Evolutionary conservation across 1,140 invertebrate genomes (phyloP).

Genomic region (Potamilus streckersoni): DNA sequence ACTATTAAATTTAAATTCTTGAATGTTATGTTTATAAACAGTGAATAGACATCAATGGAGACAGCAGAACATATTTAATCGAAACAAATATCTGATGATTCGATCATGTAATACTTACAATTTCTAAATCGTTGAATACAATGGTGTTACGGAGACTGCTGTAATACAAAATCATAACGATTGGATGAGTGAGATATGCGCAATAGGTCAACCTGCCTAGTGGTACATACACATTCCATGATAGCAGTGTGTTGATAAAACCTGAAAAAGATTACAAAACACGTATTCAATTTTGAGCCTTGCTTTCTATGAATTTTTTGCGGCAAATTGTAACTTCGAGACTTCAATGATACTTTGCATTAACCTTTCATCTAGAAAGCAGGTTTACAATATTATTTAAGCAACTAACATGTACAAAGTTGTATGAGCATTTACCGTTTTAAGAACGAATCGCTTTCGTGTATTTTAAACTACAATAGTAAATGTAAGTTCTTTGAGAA

Average conservation of each 20-base stretch:
- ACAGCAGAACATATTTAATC: too few species aligned
- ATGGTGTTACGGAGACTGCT: slow-evolving; percentile 1
- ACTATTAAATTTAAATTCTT: too few species aligned
- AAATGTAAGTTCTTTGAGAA: too few species aligned
- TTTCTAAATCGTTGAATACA: slow-evolving; percentile 11
- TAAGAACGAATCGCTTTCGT: too few species aligned
- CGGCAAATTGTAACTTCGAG: background rate
- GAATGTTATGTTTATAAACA: too few species aligned
- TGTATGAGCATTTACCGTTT: too few species aligned
- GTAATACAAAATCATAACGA: slow-evolving; percentile 52
- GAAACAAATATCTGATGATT: too few species aligned
- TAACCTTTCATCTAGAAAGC: background rate
- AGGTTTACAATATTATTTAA: background rate
- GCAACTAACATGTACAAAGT: too few species aligned
- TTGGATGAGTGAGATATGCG: slow-evolving; percentile 87
- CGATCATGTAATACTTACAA: slow-evolving; percentile 9
- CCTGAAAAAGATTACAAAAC: slow-evolving; percentile 63
- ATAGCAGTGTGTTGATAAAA: slow-evolving; percentile 78
- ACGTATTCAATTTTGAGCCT: background rate
- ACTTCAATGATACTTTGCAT: background rate
- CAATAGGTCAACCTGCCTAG: slow-evolving; percentile 89
- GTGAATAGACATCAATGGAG: too few species aligned
- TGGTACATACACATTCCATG: slow-evolving; percentile 83
- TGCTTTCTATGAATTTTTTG: background rate
- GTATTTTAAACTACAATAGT: too few species aligned